These are phyloP conservation scores for Alethe castanea DNA, from an alignment of 2,113 vertebrate genomes.

Conservation along the genomic window DNA sequence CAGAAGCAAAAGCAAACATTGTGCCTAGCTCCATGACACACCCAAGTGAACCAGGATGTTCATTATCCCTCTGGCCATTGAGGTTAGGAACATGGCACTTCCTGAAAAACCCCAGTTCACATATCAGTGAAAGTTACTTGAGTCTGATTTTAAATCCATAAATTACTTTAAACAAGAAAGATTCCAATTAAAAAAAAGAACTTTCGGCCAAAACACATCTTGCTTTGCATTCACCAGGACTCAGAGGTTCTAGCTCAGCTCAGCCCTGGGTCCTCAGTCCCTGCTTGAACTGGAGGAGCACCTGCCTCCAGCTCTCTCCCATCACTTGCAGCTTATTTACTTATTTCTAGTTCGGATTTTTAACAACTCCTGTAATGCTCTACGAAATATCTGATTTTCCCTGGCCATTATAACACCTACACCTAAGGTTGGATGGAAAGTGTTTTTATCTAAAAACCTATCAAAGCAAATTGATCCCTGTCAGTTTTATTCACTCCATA, in stretches of 20 bases:
- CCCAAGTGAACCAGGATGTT: background rate
- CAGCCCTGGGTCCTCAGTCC: background rate
- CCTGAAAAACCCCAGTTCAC: background rate
- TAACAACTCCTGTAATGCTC: background rate
- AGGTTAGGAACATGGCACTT: background rate
- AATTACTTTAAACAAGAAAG: background rate
- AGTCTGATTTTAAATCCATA: background rate
- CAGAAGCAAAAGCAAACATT: background rate
- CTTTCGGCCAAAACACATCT: background rate
- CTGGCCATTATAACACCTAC: background rate
- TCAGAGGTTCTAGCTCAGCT: background rate
- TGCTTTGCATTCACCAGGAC: background rate
- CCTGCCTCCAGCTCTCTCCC: background rate
- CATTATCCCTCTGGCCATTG: background rate
- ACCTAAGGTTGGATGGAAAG: background rate
- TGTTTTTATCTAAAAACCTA: background rate
- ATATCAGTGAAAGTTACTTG: background rate
- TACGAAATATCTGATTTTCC: background rate
- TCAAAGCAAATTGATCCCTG: background rate
- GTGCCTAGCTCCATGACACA: background rate
- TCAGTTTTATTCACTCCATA: background rate
- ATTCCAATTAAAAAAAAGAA: background rate
- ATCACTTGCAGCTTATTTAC: background rate
- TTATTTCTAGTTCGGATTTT: background rate
- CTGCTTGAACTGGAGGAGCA: background rate